phyloP scores from a whole-genome alignment of 2,888 invertebrate species.

The Drosophila mercatorum region DNA sequence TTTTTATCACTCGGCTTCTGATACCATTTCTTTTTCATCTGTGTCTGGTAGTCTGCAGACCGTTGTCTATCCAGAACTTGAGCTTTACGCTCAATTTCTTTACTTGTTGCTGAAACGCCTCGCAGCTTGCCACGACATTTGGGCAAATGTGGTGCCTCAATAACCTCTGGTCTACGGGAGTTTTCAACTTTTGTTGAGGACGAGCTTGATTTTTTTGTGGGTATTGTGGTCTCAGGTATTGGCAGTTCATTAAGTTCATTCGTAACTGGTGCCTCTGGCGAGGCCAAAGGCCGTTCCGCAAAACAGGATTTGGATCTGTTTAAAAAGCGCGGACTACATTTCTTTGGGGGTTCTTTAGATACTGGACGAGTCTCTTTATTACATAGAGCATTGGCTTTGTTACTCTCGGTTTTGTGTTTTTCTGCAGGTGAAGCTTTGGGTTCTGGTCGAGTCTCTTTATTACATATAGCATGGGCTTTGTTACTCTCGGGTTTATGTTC shows the following conservation, averaged over 20 bases:
- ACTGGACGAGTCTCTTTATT: background rate
- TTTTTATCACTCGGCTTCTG: slow-evolving; percentile 71
- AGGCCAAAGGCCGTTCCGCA: background rate
- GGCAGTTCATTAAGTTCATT: background rate
- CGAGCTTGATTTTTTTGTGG: background rate
- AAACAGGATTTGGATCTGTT: slow-evolving; percentile 11
- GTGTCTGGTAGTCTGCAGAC: slow-evolving; percentile 21
- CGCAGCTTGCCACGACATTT: slow-evolving; percentile 76
- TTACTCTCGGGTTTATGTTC: background rate
- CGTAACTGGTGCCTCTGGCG: background rate
- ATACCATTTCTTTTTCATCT: slow-evolving; percentile 77
- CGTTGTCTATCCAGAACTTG: slow-evolving; percentile 41
- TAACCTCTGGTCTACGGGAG: slow-evolving; percentile 62
- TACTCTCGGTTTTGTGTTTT: background rate
- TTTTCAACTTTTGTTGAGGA: background rate
- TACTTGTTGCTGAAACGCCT: slow-evolving; percentile 61
- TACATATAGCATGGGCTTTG: background rate
- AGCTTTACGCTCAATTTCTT: slow-evolving; percentile 14
- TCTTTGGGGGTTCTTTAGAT: background rate
- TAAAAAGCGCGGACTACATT: slow-evolving; percentile 7
- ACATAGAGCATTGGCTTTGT: background rate
- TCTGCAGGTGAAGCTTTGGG: too few species aligned
- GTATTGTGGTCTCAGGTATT: background rate
- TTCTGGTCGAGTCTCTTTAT: background rate
- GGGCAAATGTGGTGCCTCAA: slow-evolving; percentile 76